These are phyloP conservation scores for Plumapathes pennacea DNA, from an alignment of 92 coral and sea anemone genomes.

Conservation along the genomic window DNA sequence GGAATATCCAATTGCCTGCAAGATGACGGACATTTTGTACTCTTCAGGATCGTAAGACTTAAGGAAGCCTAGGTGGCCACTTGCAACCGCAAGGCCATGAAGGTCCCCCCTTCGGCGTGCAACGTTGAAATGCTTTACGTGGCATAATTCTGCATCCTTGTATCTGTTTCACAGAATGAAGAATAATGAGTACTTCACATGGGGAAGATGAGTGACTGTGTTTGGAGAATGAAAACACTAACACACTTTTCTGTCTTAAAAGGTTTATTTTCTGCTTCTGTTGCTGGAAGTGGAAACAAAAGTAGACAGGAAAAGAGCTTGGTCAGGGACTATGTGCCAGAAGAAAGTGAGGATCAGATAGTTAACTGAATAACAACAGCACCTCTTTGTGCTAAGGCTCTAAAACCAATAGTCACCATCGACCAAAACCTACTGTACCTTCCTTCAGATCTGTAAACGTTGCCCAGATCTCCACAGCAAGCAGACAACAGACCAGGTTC, in stretches of 20 bases:
- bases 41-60: constrained; percentile 62
- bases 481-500: constrained; percentile 45
- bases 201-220: not conserved
- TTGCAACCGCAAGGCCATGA: constrained; percentile 50
- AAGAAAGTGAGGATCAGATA: too few species aligned
- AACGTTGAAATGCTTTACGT: constrained; percentile 20
- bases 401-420: too few species aligned
- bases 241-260: too few species aligned
- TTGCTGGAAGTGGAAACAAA: too few species aligned
- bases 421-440: too few species aligned
- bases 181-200: not conserved
- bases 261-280: too few species aligned
- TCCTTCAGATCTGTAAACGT: constrained; percentile 70
- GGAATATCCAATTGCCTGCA: constrained; percentile 41
- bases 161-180: constrained; percentile 35
- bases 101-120: constrained; percentile 59
- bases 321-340: too few species aligned
- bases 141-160: constrained; percentile 42
- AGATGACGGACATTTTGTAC: constrained; percentile 36
- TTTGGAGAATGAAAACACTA: too few species aligned
- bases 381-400: too few species aligned
- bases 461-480: constrained; percentile 69
- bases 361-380: too few species aligned
- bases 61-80: constrained; percentile 61
- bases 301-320: not conserved